A percentile compares a stretch with the other conserved stretches of the same genome.
Conservation (phyloP, 1,140 invertebrate genomes). For the Drosophila auraria region DNA sequence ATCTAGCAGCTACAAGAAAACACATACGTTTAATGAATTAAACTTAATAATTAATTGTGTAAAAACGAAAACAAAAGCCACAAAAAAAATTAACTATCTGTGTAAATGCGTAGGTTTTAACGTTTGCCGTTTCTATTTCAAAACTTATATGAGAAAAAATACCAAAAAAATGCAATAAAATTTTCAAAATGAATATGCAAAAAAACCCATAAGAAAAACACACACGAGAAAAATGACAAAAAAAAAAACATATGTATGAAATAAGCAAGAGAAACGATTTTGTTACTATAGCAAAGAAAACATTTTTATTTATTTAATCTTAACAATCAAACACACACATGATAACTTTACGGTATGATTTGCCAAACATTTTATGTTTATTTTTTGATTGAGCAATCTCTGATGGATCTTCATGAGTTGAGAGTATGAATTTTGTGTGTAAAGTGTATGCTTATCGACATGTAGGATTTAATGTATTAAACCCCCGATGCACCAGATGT, state of each 20-base stretch:
- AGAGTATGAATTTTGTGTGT: constrained; percentile 52
- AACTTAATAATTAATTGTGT: constrained; percentile 62
- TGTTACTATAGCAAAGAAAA: constrained; percentile 47
- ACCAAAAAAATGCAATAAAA: constrained; percentile 72
- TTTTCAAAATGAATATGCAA: constrained; percentile 76
- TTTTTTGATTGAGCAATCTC: constrained; percentile 27
- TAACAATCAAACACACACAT: constrained; percentile 38
- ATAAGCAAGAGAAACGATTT: constrained; percentile 45
- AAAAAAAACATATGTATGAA: constrained; percentile 51
- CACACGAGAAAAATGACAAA: constrained; percentile 59
- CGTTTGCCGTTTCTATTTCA: constrained; percentile 78
- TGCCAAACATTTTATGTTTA: constrained; percentile 36
- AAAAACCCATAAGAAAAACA: constrained; percentile 53
- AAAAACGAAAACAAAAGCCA: constrained; percentile 51
- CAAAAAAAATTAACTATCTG: constrained; percentile 57
- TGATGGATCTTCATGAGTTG: constrained; percentile 30
- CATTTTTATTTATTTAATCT: constrained; percentile 61
- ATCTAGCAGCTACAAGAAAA: constrained; percentile 67
- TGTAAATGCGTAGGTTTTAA: constrained; percentile 81
- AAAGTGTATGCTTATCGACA: constrained; percentile 50
- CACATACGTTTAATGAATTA: constrained; percentile 57
- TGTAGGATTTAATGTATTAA: constrained; percentile 42
- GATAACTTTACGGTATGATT: constrained; percentile 40
- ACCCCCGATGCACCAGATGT: constrained; percentile 35
- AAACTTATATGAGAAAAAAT: constrained; percentile 52